Conservation (phyloP, 2,113 vertebrate species). For the Myanophis thanlyinensis region DNA sequence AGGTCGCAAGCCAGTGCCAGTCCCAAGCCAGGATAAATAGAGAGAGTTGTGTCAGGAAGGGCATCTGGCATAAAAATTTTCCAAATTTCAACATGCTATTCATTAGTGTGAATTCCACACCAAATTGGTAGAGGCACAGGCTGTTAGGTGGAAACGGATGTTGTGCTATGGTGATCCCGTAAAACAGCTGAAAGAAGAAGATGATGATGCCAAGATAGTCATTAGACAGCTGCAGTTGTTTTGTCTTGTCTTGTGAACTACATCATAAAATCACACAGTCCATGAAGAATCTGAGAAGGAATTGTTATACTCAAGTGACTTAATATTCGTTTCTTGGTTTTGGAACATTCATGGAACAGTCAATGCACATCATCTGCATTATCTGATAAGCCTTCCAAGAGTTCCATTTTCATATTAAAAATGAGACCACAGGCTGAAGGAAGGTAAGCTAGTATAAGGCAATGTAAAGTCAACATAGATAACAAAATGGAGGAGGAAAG, state of each 20-base stretch:
- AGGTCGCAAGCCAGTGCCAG: too few species aligned
- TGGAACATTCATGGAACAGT: neutral
- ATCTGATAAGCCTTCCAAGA: neutral
- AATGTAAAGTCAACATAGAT: neutral
- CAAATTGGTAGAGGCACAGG: too few species aligned
- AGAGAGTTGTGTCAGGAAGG: too few species aligned
- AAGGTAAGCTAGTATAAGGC: neutral
- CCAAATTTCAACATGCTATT: too few species aligned
- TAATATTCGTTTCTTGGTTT: neutral
- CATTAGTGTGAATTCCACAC: too few species aligned
- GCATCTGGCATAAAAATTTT: too few species aligned
- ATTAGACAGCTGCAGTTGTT: neutral
- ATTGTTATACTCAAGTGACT: neutral
- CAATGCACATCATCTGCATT: neutral
- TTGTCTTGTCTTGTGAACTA: neutral
- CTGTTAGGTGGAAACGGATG: too few species aligned
- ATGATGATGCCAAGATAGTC: neutral
- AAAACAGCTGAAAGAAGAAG: too few species aligned
- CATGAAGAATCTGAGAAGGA: neutral
- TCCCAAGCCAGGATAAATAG: too few species aligned
- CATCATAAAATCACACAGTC: neutral
- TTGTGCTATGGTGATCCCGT: too few species aligned
- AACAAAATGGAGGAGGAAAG: neutral
- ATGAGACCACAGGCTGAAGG: neutral
- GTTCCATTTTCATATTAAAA: neutral